These are phyloP conservation scores for Cantharis nigra DNA, from an alignment of 2,888 invertebrate species.

Conservation along the genomic window DNA sequence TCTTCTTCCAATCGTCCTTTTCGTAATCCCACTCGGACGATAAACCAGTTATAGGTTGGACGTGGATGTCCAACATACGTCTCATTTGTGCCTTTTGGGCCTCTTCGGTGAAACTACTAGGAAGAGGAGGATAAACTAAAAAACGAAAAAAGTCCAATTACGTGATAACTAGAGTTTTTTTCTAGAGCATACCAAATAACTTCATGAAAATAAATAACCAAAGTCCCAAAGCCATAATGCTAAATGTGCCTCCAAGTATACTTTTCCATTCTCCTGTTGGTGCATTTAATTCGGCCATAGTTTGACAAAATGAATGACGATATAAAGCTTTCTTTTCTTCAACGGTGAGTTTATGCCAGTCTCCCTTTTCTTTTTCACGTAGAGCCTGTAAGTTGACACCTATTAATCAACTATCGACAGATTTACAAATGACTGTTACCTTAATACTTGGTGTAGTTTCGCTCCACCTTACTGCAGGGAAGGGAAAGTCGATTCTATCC, in stretches of 20 bases:
- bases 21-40: constrained; percentile 73
- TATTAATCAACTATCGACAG: neutral
- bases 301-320: constrained; percentile 71
- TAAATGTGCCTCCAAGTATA: constrained; percentile 55
- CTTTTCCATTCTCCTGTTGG: constrained; percentile 71
- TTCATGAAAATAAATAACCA: constrained; percentile 68
- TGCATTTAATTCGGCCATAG: constrained; percentile 69
- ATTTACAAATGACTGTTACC: constrained; percentile 54
- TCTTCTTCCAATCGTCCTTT: constrained; percentile 68
- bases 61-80: constrained; percentile 62
- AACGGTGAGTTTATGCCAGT: constrained; percentile 69
- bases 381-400: constrained; percentile 54
- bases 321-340: constrained; percentile 76
- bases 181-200: constrained; percentile 61
- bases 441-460: constrained; percentile 74
- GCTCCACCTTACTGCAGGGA: constrained; percentile 85
- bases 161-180: neutral
- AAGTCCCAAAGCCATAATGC: constrained; percentile 60
- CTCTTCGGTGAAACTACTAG: constrained; percentile 63
- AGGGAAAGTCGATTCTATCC: constrained; percentile 79
- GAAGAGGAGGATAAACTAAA: constrained; percentile 53
- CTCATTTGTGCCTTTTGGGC: constrained; percentile 64
- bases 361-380: constrained; percentile 72
- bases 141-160: neutral
- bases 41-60: constrained; percentile 65